Evolutionary conservation across 2,888 invertebrate genomes (phyloP), one percentile per base, ranked within the genome.

Genomic region (Esperia sulphurella): DNA sequence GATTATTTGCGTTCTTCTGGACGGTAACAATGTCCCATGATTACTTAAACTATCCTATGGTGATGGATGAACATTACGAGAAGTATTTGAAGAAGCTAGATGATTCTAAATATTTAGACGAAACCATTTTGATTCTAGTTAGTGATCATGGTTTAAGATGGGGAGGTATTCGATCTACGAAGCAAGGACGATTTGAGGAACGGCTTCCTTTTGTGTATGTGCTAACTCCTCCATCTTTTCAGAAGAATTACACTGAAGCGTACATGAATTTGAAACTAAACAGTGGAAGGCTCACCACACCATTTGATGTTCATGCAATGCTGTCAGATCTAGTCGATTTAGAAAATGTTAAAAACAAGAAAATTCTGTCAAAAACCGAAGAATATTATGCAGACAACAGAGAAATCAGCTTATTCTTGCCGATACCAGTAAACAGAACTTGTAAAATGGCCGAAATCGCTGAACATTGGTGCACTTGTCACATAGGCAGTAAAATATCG

Each of bases 141-240:
- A 96, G 96, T 70, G 97, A 97, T 69, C 97, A 97, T 65, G 97
- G 97, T 0, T 92, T 96, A 46, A 86, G 96, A 50, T 96, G 94
- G 92, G 96, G 96, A 1, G 84, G 83, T 2, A 95, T 95, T 55
- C 90, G 96, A 4, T 83, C 91, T 50, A 96, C 96, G 0, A 95
- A 93, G 71, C 95, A 96, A 75, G 95, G 95, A 0, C 89, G 92
- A 68, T 89, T 96, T 68, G 97, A 97, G 77, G 96, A 96, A 71
- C 91, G 96, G 39, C 88, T 96, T 46, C 97, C 97, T 0, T 93
- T 96, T 56, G 81, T 96, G 14, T 93, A 92, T 57, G 66, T 95
- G 0, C 74, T 92, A 2, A 77, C 95, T 45, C 97, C 97, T 0
- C 68, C 83, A 4, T 93, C 92, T 91, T 94, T 95, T 75, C 85